A percentile compares a stretch with the other conserved stretches of the same genome.
These are phyloP conservation scores for Villa cingulata DNA, from an alignment of 2,888 invertebrate species.

Conservation along the genomic window DNA sequence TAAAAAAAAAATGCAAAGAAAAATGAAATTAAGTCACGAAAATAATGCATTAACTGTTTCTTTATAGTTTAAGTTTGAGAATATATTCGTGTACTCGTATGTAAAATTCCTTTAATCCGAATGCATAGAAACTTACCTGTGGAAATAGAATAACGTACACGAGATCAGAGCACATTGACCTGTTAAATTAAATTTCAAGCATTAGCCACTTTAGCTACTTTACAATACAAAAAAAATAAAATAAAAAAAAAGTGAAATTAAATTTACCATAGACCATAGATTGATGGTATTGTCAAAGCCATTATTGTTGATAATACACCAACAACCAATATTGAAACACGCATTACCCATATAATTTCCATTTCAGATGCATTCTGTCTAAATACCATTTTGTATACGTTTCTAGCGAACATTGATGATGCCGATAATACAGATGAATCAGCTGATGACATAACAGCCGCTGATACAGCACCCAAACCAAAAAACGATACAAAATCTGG, in stretches of 20 bases:
- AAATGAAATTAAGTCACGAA: neutral
- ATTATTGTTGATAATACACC: constrained; percentile 85
- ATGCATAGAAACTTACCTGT: constrained; percentile 44
- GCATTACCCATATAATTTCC: constrained; percentile 96
- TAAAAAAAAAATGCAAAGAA: neutral
- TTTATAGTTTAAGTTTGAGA: neutral
- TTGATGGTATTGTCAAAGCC: constrained; percentile 94
- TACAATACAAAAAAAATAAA: neutral
- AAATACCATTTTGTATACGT: constrained; percentile 95
- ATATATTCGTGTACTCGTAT: too few relatives aligned
- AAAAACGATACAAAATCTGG: constrained; percentile 94
- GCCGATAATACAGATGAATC: constrained; percentile 97
- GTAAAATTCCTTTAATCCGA: too few relatives aligned
- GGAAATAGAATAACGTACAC: constrained; percentile 98
- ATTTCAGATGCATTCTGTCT: constrained; percentile 91
- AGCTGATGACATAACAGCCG: constrained; percentile 98
- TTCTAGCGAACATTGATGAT: constrained; percentile 97
- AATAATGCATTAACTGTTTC: neutral
- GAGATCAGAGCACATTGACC: constrained; percentile 96
- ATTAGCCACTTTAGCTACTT: neutral
- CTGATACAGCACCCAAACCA: constrained; percentile 95
- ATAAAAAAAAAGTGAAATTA: neutral
- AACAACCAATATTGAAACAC: constrained; percentile 79
- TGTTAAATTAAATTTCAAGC: constrained; percentile 21
- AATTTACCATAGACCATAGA: constrained; percentile 88